phyloP scores from a whole-genome alignment of 2,797 vertebrate species.

The Cossypha dichroa region DNA sequence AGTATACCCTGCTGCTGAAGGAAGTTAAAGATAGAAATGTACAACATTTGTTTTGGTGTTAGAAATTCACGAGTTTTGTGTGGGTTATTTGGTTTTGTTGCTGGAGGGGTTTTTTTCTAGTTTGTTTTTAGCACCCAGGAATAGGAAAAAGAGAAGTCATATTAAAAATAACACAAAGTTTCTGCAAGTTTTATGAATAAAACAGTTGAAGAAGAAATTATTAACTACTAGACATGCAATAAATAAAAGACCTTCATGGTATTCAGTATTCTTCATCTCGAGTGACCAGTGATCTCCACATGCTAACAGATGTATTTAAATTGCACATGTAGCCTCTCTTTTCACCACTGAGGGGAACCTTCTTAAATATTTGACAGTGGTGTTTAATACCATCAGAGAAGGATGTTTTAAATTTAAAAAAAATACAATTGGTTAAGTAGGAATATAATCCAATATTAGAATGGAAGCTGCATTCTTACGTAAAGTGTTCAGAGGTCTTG shows the following conservation, averaged over 20 bases:
- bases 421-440: background rate
- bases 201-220: background rate
- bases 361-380: background rate
- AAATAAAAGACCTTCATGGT: background rate
- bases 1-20: background rate
- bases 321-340: background rate
- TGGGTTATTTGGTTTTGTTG: background rate
- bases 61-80: background rate
- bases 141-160: background rate
- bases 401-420: background rate
- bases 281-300: background rate
- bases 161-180: background rate
- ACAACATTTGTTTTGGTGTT: background rate
- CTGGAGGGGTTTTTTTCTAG: accelerated
- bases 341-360: background rate
- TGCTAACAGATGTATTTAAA: background rate
- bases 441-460: background rate
- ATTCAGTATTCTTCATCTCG: background rate
- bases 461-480: background rate
- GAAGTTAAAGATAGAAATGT: background rate
- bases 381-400: background rate
- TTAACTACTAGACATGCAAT: background rate
- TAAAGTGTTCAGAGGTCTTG: background rate
- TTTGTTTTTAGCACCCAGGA: background rate
- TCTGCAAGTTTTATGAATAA: background rate